A percentile compares a stretch with the other conserved stretches of the same genome.
Conservation (phyloP, 1,140 invertebrate genomes). For the Leptinotarsa texana region DNA sequence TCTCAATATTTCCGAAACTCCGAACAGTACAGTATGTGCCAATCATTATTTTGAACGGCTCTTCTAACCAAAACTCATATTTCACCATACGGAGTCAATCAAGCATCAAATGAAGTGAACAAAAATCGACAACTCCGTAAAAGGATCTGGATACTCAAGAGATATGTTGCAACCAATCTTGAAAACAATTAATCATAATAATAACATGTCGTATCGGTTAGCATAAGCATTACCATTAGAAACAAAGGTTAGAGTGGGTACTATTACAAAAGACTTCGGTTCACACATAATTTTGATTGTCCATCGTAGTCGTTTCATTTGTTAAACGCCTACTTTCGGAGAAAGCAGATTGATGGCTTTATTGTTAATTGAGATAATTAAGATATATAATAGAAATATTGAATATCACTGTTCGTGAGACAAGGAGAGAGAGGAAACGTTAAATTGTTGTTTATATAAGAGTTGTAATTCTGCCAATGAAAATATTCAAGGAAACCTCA, state of each 20-base stretch:
- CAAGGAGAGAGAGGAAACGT: too few relatives aligned
- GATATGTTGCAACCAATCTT: conserved; percentile 19
- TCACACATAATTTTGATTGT: conserved; percentile 12
- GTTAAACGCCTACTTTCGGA: not conserved
- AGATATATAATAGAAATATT: too few relatives aligned
- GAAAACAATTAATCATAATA: conserved; percentile 25
- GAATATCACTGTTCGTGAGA: too few relatives aligned
- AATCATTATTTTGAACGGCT: too few relatives aligned
- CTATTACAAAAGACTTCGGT: conserved; percentile 15
- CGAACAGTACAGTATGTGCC: too few relatives aligned
- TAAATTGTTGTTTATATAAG: too few relatives aligned
- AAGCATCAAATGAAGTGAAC: conserved; percentile 13
- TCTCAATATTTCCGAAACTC: too few relatives aligned
- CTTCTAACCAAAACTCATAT: not conserved
- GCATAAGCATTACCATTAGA: conserved; percentile 19
- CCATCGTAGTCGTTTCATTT: conserved; percentile 7
- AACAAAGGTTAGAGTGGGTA: conserved; percentile 18
- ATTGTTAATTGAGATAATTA: too few relatives aligned
- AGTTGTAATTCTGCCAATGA: too few relatives aligned
- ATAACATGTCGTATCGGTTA: conserved; percentile 22
- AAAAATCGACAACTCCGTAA: conserved; percentile 13
- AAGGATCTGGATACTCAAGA: conserved; percentile 12
- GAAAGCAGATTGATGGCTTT: not conserved
- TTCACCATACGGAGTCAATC: conserved; percentile 12
- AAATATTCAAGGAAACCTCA: too few relatives aligned